These are phyloP conservation scores for Microcebus lehilahytsara DNA, from an alignment of 2,113 vertebrate species.

Conservation along the genomic window DNA sequence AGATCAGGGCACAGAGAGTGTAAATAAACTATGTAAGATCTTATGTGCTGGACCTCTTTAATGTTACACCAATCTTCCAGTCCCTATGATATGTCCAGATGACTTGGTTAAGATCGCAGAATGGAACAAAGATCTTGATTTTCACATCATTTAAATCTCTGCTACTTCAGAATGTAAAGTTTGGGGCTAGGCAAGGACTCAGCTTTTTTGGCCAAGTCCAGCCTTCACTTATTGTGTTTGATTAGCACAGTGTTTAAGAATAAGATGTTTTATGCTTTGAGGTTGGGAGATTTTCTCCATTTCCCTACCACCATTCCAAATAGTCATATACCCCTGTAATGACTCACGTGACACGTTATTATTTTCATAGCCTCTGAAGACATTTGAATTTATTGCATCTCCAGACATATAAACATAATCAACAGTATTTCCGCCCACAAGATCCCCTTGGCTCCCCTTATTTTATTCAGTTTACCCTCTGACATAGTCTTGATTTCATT, in stretches of 20 bases:
- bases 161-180: not conserved
- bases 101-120: not conserved
- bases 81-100: not conserved
- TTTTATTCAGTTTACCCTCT: not conserved
- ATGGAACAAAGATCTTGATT: not conserved
- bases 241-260: not conserved
- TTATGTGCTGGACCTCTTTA: not conserved
- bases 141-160: not conserved
- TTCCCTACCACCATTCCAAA: not conserved
- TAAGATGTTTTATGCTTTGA: not conserved
- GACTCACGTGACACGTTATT: not conserved
- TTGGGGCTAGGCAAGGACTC: not conserved
- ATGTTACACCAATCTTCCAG: not conserved
- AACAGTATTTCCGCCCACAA: fast-evolving
- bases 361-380: not conserved
- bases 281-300: not conserved
- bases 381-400: not conserved
- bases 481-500: not conserved
- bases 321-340: no score
- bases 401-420: not conserved
- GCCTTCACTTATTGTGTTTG: not conserved
- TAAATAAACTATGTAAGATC: not conserved
- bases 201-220: not conserved
- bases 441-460: not conserved
- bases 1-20: not conserved